phyloP scores from a whole-genome alignment of 2,888 invertebrate species.

The Tigriopus californicus region DNA sequence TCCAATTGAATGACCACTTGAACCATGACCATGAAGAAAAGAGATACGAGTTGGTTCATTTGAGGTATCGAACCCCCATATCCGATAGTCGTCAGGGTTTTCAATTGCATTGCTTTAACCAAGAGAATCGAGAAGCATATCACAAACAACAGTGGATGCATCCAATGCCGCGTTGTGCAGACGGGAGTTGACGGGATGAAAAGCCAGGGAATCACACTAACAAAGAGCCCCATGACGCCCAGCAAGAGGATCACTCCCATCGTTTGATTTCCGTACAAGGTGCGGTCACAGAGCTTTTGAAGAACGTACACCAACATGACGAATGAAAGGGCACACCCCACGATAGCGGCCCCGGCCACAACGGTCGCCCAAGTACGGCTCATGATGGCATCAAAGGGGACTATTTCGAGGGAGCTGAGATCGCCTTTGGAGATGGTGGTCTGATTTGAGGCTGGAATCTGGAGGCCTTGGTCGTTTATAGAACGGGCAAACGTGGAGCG shows the following conservation, averaged over 20 bases:
- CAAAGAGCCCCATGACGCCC: conserved; percentile 24
- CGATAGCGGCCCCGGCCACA: conserved; percentile 24
- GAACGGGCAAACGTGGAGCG: not conserved
- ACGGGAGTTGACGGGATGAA: conserved; percentile 23
- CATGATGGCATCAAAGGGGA: conserved; percentile 17
- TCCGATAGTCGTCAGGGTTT: conserved; percentile 26
- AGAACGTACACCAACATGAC: conserved; percentile 26
- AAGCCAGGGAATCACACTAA: conserved; percentile 25
- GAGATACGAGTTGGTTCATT: conserved; percentile 17
- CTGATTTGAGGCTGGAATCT: not conserved
- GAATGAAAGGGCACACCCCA: conserved; percentile 24
- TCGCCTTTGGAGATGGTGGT: not conserved
- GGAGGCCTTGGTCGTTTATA: not conserved
- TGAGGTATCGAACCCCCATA: conserved; percentile 23
- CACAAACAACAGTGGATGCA: conserved; percentile 25
- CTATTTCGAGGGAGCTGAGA: not conserved
- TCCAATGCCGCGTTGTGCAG: conserved; percentile 24
- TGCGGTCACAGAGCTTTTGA: conserved; percentile 26
- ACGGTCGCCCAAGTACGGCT: conserved; percentile 25
- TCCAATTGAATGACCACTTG: conserved; percentile 24
- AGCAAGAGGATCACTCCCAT: conserved; percentile 25
- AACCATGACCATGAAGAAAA: conserved; percentile 19
- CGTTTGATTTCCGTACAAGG: conserved; percentile 22
- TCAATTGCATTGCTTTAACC: conserved; percentile 27
- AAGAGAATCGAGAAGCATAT: conserved; percentile 27